Evolutionary conservation across 1,140 invertebrate genomes (phyloP), one percentile per base, ranked within the genome.

Genomic region (Scaptomyza montana): DNA sequence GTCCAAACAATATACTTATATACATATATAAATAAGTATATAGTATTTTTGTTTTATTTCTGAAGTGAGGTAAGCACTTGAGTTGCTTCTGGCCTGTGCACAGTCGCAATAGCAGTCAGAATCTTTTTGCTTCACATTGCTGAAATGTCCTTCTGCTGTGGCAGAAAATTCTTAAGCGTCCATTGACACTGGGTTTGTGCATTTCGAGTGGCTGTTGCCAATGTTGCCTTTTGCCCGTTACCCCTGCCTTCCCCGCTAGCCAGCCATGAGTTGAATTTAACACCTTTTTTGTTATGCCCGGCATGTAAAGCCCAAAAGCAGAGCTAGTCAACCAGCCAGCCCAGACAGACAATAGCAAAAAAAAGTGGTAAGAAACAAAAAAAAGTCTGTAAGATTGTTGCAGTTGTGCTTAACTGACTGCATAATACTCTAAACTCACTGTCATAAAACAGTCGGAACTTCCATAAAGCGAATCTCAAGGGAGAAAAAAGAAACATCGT

Each of bases 221-320:
- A 36, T 39, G 60, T 25, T 59, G 70, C 45, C 51, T 45, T 19
- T 39, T 60, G 63, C 53, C 19, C 39, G 12, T 36, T 43, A 43
- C 39, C 39, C 12, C 39, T n/a, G 12, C 39, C 12, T n/a, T 43
- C 10, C 39, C 39, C 0, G 39, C 36, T 10, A 3, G 36, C 46
- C 75, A 62, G 63, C 65, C 66, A 74, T 82, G 82, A 87, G 84
- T 87, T 89, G 79, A 89, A 87, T 84, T 87, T 87, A 87, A 87
- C 84, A 87, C 84, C 84, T 87, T 89, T 84, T 87, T 87, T 86
- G 82, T 87, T 81, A 87, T 81, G 74, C 74, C 73, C 72, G 71
- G 79, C 82, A 86, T 86, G 78, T 82, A 86, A 82, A 89, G 73
- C 75, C 82, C 84, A 87, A 87, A 89, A 80, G 84, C 78, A 82